Evolutionary conservation across 2,888 invertebrate genomes (phyloP), one percentile per base, ranked within the genome.

Genomic region (Habrosyne pyritoides): DNA sequence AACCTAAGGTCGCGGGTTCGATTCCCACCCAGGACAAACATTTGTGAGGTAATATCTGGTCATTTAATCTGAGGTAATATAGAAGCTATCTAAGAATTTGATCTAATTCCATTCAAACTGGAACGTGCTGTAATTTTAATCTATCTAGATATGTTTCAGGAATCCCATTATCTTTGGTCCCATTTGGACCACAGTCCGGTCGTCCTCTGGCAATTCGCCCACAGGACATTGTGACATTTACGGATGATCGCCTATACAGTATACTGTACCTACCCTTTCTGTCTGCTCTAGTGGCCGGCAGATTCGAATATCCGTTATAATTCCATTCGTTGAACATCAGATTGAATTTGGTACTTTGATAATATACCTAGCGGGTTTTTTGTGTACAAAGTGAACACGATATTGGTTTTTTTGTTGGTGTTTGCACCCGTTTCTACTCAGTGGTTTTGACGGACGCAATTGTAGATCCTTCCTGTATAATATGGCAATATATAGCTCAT

Each of bases 161-260:
- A 21, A 47, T 24, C 24, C 24, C n/a, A 33, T 10, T 10, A 36
- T 36, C 36, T 3, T 1, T 8, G 14, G 6, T 14, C 36, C 8
- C 14, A 36, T 36, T 36, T 36, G 12, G 14, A 14, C 36, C 14
- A 5, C 3, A 5, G 12, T 8, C 8, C 36, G 36, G 14, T 6
- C 26, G 26, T 8, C 24, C 24, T 56, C 54, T 65, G 54, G 57
- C 58, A 56, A 53, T 59, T 21, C 28, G 30, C 61, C 60, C 51
- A 58, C 60, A 54, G 55, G 61, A 60, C 69, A 66, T 68, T 69
- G 79, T 75, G 81, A 79, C 80, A 81, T 83, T 82, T 77, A 82
- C 70, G 78, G 69, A 65, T 69, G 70, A 77, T 66, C 63, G 70
- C 62, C 21, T 68, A 53, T 53, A 51, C 57, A 48, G 57, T 56